These are phyloP conservation scores for Eledona agricola DNA, from an alignment of 2,888 invertebrate species.

Conservation along the genomic window DNA sequence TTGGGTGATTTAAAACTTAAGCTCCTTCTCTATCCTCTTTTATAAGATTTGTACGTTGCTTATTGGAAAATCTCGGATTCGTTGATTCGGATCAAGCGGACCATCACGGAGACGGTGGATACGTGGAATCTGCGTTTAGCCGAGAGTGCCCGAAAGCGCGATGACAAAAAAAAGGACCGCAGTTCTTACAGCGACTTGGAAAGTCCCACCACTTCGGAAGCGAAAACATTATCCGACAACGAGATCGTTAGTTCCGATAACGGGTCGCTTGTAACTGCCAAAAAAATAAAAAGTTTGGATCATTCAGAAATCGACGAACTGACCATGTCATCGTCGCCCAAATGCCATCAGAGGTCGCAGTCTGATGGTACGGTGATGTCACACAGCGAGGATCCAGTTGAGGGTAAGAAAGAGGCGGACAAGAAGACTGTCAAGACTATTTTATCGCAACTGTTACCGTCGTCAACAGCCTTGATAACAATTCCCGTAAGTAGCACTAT, in stretches of 20 bases:
- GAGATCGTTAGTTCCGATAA: conserved; percentile 19
- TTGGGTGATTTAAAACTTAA: too few species aligned
- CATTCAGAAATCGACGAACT: conserved; percentile 59
- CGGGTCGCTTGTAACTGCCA: conserved; percentile 54
- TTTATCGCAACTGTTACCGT: conserved; percentile 73
- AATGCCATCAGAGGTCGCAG: conserved; percentile 61
- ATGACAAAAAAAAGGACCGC: conserved; percentile 53
- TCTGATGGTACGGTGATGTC: conserved; percentile 58
- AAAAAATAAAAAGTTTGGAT: conserved; percentile 62
- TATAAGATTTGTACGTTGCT: conserved; percentile 54
- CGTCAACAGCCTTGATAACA: conserved; percentile 61
- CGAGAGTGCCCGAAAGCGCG: conserved; percentile 55
- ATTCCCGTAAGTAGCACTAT: conserved; percentile 61
- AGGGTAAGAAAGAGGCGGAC: conserved; percentile 62
- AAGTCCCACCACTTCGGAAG: conserved; percentile 41
- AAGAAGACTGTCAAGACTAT: conserved; percentile 74
- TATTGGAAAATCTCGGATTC: conserved; percentile 69
- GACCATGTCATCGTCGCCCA: conserved; percentile 46
- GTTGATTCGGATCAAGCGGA: conserved; percentile 70
- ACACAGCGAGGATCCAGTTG: conserved; percentile 53
- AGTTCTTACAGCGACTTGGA: conserved; percentile 47
- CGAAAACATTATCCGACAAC: conserved; percentile 49
- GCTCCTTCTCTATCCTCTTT: conserved; percentile 14
- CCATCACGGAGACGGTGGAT: conserved; percentile 74
- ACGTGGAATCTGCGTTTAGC: conserved; percentile 73